These are phyloP conservation scores for Linyphia triangularis DNA, from an alignment of 2,888 invertebrate species.

Conservation along the genomic window DNA sequence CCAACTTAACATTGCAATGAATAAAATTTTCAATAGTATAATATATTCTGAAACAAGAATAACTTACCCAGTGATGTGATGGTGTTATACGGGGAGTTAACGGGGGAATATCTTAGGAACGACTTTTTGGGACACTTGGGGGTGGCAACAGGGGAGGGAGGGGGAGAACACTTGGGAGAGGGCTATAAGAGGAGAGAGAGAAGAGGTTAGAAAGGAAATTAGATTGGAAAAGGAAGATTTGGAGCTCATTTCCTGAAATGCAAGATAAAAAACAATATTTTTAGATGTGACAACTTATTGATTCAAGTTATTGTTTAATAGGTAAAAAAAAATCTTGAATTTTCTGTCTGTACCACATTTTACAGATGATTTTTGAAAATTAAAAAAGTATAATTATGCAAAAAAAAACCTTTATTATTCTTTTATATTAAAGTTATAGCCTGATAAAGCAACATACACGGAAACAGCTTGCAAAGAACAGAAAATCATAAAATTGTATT, in stretches of 20 bases:
- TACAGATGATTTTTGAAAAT: no score
- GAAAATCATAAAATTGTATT: no score
- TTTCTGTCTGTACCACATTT: no score
- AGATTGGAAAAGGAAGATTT: not conserved
- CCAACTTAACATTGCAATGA: not conserved
- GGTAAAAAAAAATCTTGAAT: no score
- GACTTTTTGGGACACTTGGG: constrained; percentile 86
- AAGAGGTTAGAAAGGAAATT: not conserved
- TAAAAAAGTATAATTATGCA: no score
- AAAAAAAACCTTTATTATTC: no score
- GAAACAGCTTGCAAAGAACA: no score
- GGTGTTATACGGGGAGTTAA: constrained; percentile 73
- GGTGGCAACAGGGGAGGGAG: constrained; percentile 75
- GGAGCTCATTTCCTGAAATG: constrained; percentile 21
- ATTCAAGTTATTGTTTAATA: no score
- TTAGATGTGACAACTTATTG: no score
- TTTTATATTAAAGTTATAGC: no score
- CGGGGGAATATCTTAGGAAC: constrained; percentile 88
- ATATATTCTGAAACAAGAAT: no score
- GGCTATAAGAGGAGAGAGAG: constrained; percentile 59
- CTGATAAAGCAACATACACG: no score
- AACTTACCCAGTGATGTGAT: constrained; percentile 76
- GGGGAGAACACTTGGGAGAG: constrained; percentile 76
- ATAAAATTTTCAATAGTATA: not conserved
- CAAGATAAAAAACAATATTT: not conserved